These are phyloP conservation scores for Stercorarius parasiticus DNA, from an alignment of 2,113 vertebrate genomes.

Conservation along the genomic window DNA sequence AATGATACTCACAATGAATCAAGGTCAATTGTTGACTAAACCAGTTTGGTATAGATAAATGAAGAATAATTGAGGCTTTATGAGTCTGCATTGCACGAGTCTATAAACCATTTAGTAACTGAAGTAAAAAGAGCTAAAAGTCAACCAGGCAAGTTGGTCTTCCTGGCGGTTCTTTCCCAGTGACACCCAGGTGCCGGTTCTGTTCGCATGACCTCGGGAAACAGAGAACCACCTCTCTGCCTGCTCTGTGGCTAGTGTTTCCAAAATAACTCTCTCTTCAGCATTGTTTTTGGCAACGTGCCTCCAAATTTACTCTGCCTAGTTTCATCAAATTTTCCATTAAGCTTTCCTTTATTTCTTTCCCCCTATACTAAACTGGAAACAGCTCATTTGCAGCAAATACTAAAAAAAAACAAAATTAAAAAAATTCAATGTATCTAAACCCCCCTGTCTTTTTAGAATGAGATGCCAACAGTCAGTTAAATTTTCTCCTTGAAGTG, in stretches of 20 bases:
- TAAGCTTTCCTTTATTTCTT: not conserved
- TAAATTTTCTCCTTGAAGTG: not conserved
- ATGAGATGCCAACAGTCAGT: not conserved
- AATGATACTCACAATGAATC: not conserved
- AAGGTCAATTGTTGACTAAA: not conserved
- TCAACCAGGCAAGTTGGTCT: not conserved
- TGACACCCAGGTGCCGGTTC: not conserved
- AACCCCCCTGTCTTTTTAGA: not conserved
- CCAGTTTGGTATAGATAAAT: constrained; percentile 15
- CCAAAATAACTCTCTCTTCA: not conserved
- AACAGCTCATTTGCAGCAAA: not conserved
- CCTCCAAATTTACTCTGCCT: not conserved
- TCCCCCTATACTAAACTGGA: not conserved
- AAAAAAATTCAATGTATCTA: not conserved
- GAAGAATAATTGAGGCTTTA: not conserved
- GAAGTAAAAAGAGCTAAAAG: not conserved
- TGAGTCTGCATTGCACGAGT: not conserved
- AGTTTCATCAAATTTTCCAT: not conserved
- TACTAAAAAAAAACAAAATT: not conserved
- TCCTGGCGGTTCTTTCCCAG: not conserved
- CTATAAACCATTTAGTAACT: not conserved
- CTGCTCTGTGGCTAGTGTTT: not conserved
- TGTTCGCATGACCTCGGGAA: not conserved
- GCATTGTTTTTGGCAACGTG: not conserved
- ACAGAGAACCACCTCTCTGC: not conserved